Base-by-base conservation (phyloP, 1,140 invertebrate species). In the Hyposmocoma kahamanoa region DNA sequence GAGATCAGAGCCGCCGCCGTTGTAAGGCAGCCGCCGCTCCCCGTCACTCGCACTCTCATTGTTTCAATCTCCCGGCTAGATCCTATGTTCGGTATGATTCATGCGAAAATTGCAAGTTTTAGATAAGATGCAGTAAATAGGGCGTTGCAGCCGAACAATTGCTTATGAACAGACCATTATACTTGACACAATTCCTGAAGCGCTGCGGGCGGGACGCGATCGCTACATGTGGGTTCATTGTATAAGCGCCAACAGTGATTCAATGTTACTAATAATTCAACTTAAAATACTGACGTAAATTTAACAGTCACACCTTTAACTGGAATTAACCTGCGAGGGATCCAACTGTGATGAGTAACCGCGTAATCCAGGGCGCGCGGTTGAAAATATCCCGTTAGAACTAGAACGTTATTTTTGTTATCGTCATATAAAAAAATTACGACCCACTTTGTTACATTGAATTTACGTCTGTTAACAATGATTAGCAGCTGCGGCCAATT, bases 111-210 rank as follows among this genome's bases (percentile, higher is more conserved):
- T 70, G 63, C 67, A 72, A 71, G 62, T 73, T 72, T 56, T 32
- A 70, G 75, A 80, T 80, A 79, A 81, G 72, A 74, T 72, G 67
- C 63, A 68, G 63, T 59, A 78, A 80, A 79, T 73, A 67, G 75
- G 69, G 68, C 74, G 72, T 69, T 74, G 67, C 72, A 54, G 53
- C 64, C 64, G 66, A 72, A 78, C 72, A 72, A 70, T 67, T 56
- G 59, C 43, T 42, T 42, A 55, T 52, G 55, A 56, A 53, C 59
- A 57, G 45, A 18, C 21, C 44, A 50, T 75, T 69, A 65, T 71
- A 67, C 62, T 62, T 71, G 67, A 78, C 77, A 73, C 57, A 67
- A 70, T 69, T 73, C 59, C 54, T 53, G 38, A 41, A 53, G 47
- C 48, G 48, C 42, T 47, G 32, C 32, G 48, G 51, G 38, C 47